Base-by-base conservation (phyloP, 2,888 invertebrate genomes). In the Aspidiotus rigidus region DNA sequence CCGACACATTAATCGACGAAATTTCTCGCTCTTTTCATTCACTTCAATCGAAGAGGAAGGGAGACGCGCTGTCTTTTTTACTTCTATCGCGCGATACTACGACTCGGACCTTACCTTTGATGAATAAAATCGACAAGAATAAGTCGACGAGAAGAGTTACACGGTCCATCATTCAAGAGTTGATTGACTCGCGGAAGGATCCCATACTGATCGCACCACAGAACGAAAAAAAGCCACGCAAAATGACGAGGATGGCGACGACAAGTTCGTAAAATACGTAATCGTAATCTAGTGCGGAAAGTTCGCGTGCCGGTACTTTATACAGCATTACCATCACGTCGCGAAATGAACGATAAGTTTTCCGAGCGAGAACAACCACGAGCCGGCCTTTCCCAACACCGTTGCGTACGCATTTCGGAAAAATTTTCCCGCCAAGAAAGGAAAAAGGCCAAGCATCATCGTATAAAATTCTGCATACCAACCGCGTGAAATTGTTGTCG, bases 141-240 rank as follows among this genome's bases (percentile, higher is more conserved):
- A n/a, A 11, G n/a, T n/a, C 10, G 49, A 49, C 49, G 3, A 49
- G 6, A 11, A 49, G n/a, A n/a, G 10, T 13, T 6, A 13, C n/a
- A 49, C 49, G 49, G n/a, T 49, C 49, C 49, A 49, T 49, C 49
- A n/a, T 49, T n/a, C n/a, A 49, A 11, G 49, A 49, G n/a, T 49
- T n/a, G 49, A n/a, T 28, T 3, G 49, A 49, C 49, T n/a, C 49
- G 49, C 6, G n/a, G 49, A 49, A 49, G 1, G 28, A 5, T 28
- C 28, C 28, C 28, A 28, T 28, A 28, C 49, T 13, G 49, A 11
- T 49, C 49, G 49, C 49, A 11, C 10, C 6, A 49, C 10, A 2
- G 49, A 49, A 49, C 49, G 11, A n/a, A n/a, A 11, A 49, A 3
- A 49, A 49, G n/a, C 49, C 49, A n/a, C 49, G 49, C 10, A 49